phyloP scores from a whole-genome alignment of 1,140 invertebrate genomes.

The Littorina saxatilis region DNA sequence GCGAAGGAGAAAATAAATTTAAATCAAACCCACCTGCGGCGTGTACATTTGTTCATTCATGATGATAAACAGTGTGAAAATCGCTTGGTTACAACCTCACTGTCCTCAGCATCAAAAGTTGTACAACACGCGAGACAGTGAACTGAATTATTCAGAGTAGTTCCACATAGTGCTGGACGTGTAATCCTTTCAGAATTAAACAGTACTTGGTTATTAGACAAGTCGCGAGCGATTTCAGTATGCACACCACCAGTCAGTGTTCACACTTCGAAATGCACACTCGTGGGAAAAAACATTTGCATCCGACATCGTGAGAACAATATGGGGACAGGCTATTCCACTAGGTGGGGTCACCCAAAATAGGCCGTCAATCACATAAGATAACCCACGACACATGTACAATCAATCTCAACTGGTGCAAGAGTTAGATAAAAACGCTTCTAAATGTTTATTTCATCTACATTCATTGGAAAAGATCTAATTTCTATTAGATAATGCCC shows the following conservation, averaged over 20 bases:
- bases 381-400: not conserved
- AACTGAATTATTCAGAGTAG: too few species aligned
- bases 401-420: not conserved
- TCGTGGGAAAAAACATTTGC: conserved; percentile 74
- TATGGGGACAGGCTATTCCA: conserved; percentile 61
- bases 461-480: too few species aligned
- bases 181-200: too few species aligned
- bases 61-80: not conserved
- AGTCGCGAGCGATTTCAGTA: conserved; percentile 11
- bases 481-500: too few species aligned
- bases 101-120: not conserved
- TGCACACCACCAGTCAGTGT: conserved; percentile 29
- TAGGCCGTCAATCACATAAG: not conserved
- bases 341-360: conserved; percentile 23
- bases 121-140: too few species aligned
- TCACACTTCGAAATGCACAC: conserved; percentile 49
- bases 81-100: not conserved
- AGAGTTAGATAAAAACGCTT: not conserved
- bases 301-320: conserved; percentile 73
- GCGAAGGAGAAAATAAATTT: too few species aligned
- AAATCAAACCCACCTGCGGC: conserved; percentile 29
- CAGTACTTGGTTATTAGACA: not conserved
- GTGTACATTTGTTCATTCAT: conserved; percentile 36
- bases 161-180: too few species aligned
- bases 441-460: not conserved